Evolutionary conservation across 2,888 invertebrate species (phyloP).

Genomic region (Villa cingulata): DNA sequence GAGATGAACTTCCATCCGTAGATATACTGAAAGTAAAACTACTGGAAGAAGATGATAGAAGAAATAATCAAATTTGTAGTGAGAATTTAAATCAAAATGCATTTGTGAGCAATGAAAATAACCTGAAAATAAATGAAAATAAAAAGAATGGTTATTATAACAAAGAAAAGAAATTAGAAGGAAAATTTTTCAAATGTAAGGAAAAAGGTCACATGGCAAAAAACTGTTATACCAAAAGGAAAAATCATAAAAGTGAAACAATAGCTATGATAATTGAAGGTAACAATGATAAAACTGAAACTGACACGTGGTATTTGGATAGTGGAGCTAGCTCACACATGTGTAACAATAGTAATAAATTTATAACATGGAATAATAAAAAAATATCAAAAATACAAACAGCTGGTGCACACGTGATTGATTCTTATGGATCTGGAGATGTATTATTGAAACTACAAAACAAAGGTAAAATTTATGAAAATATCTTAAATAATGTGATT

Average conservation of each 20-base stretch:
- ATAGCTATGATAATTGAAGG: neutral
- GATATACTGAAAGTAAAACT: conserved; percentile 3
- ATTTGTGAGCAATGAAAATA: neutral
- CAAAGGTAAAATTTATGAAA: no score
- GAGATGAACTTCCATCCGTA: conserved; percentile 3
- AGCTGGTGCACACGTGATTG: neutral
- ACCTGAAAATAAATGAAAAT: neutral
- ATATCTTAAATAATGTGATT: no score
- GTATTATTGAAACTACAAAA: neutral
- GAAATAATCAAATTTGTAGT: neutral
- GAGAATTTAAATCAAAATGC: neutral
- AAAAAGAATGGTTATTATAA: neutral
- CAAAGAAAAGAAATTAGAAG: neutral
- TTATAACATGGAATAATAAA: neutral
- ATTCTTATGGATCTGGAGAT: neutral
- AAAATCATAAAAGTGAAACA: neutral
- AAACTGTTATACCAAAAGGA: neutral
- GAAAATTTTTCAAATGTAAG: conserved; percentile 5
- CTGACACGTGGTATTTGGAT: conserved; percentile 2
- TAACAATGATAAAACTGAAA: neutral
- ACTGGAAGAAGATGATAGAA: conserved; percentile 1
- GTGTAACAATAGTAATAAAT: conserved; percentile 5
- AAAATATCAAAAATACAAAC: conserved; percentile 2
- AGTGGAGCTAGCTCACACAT: conserved; percentile 8
- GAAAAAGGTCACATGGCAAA: conserved; percentile 2